Conservation (phyloP, 2,888 invertebrate species). For the Eilema depressum region DNA sequence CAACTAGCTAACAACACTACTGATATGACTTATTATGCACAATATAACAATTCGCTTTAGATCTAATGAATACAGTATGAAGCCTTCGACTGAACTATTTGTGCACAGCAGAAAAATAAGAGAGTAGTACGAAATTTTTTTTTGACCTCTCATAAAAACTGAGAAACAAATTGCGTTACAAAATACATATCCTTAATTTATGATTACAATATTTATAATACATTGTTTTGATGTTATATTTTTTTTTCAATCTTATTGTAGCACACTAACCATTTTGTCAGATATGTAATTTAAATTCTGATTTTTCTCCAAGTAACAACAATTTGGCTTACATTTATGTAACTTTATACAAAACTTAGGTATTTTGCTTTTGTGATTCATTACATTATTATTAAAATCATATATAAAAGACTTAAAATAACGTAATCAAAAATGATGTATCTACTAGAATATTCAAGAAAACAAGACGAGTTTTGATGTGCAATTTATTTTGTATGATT, state of each 20-base stretch:
- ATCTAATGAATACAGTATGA: slow-evolving; percentile 71
- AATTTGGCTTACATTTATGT: slow-evolving; percentile 81
- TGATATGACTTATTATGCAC: slow-evolving; percentile 78
- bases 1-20: slow-evolving; percentile 65
- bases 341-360: slow-evolving; percentile 73
- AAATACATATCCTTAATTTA: slow-evolving; percentile 86
- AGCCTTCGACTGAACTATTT: slow-evolving; percentile 76
- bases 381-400: slow-evolving; percentile 67
- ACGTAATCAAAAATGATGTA: slow-evolving; percentile 62
- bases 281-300: slow-evolving; percentile 87
- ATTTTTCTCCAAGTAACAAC: slow-evolving; percentile 85
- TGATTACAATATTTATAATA: slow-evolving; percentile 85
- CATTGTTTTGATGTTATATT: slow-evolving; percentile 82
- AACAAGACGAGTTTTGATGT: slow-evolving; percentile 52
- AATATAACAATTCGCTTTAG: slow-evolving; percentile 77
- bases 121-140: slow-evolving; percentile 70
- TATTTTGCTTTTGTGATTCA: slow-evolving; percentile 68
- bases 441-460: slow-evolving; percentile 46
- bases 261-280: slow-evolving; percentile 87
- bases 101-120: slow-evolving; percentile 83
- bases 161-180: slow-evolving; percentile 84
- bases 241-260: slow-evolving; percentile 83
- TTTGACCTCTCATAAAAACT: slow-evolving; percentile 83
- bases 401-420: slow-evolving; percentile 61
- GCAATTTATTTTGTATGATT: slow-evolving; percentile 23